Base-by-base conservation (phyloP, 2,113 vertebrate species). In the Nerophis ophidion region DNA sequence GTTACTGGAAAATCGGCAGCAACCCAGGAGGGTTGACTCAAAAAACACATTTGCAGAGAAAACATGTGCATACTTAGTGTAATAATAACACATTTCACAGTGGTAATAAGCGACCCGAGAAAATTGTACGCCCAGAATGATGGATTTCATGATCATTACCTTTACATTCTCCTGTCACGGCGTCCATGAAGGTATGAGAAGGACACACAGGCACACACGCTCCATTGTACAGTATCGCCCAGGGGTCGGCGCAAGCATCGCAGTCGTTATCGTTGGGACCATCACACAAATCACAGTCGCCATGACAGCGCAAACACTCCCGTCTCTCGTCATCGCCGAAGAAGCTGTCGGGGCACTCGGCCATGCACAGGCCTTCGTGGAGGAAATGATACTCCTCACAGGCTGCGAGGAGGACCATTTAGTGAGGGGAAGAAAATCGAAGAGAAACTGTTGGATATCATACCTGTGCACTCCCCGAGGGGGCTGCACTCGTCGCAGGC, bases 401-500 rank as follows among this genome's bases (percentile, higher is more conserved):
- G 48, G 83, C 95, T 98, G 38, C 48, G 60, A 11, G 74, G 12
- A 46, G 68, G 68, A 33, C 14, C 34, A 49, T 60, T 36, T 66
- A 11, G 66, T 26, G 8, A 17, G 47, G 49, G 46, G 45, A 26
- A 42, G 59, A 26, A 59, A 58, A 63, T 8, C 9, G 46, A 56
- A 6, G 13, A 52, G 6, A 10, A 19, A 15, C 10, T 47, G 14
- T 10, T 13, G 44, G 8, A 14, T 54, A 1, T 15, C 6, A 16
- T 59, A 98, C 94, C 94, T 92, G 92, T 90, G 80, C 96, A 98
- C 8, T 54, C 82, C 46, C 87, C 66, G 0, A 88, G 52, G 0
- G 88, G 76, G 74, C 84, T 74, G 67, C 96, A 98, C n/a, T 89
- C 84, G 54, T 82, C 86, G 75, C 95, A 98, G 82, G 60, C 86